These are phyloP conservation scores for Gymnocephalus cernua DNA, from an alignment of 2,113 vertebrate species.

Conservation along the genomic window DNA sequence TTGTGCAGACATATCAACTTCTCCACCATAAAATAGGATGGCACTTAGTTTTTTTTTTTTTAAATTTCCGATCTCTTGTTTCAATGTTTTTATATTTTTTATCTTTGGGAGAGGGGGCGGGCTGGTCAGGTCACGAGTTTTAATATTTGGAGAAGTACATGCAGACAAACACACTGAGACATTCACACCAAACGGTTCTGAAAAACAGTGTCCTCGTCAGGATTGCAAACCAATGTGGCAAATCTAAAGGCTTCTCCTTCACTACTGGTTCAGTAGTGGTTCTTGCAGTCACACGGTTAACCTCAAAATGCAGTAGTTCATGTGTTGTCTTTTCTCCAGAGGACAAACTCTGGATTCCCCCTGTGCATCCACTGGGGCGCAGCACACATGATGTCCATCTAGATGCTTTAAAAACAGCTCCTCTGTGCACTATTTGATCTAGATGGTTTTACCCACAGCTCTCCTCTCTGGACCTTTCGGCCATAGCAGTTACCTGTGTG, in stretches of 20 bases:
- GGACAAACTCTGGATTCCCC: background rate
- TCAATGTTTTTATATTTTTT: conserved; percentile 81
- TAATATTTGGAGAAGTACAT: conserved; percentile 56
- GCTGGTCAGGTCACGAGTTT: conserved; percentile 36
- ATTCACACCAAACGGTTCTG: conserved; percentile 13
- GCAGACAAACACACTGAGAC: background rate
- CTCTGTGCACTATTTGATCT: conserved; percentile 15
- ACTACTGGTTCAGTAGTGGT: conserved; percentile 78
- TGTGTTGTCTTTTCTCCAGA: background rate
- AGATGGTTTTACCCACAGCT: conserved; percentile 10
- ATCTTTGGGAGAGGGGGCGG: conserved; percentile 46
- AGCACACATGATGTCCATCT: background rate
- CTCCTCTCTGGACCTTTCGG: background rate
- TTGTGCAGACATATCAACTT: conserved; percentile 91
- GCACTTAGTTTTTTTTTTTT: conserved; percentile 84
- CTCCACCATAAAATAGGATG: conserved; percentile 86
- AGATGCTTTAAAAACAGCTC: conserved; percentile 34
- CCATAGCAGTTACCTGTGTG: background rate
- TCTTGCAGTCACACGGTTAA: conserved; percentile 80
- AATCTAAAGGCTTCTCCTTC: conserved; percentile 11
- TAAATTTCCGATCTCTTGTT: conserved; percentile 82
- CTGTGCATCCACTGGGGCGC: background rate
- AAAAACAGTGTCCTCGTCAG: conserved; percentile 47
- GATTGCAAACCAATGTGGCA: conserved; percentile 28
- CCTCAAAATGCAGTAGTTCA: conserved; percentile 54